Percentiles rank a stretch among this genome's conserved stretches.
Evolutionary conservation across 2,113 vertebrate genomes (phyloP).

Genomic region (Panurus biarmicus): DNA sequence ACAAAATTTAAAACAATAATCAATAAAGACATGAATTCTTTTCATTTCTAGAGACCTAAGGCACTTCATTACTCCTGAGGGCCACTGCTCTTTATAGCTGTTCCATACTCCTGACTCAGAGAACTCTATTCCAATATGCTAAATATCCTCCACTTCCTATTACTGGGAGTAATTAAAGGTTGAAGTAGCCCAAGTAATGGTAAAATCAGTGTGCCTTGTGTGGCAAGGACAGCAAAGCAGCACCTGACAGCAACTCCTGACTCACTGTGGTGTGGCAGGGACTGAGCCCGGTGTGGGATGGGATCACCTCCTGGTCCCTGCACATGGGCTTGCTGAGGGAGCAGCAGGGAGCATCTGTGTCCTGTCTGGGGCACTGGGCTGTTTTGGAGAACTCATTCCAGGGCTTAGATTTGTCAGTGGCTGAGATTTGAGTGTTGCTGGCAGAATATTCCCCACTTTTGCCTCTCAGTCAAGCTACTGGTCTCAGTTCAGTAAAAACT

Average conservation of each 20-base stretch:
- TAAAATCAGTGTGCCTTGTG: neutral
- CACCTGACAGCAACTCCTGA: neutral
- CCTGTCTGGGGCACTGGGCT: accelerated
- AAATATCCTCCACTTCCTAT: neutral
- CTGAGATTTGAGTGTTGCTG: neutral
- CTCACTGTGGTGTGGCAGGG: accelerated
- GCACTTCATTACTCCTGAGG: neutral
- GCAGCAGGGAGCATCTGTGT: neutral
- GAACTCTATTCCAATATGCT: neutral
- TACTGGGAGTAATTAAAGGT: neutral
- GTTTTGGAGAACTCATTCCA: neutral
- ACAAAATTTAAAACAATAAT: neutral
- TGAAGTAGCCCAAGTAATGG: neutral
- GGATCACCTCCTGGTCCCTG: neutral
- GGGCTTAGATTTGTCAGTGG: neutral
- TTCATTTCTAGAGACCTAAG: neutral
- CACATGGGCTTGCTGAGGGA: neutral
- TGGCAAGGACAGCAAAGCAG: neutral
- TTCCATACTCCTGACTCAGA: neutral
- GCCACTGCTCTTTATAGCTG: neutral
- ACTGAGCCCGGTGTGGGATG: accelerated
- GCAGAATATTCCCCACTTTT: neutral
- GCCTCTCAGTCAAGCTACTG: neutral
- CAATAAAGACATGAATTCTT: neutral
- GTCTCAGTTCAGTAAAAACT: neutral